A percentile compares a stretch with the other conserved stretches of the same genome.
Conservation (phyloP, 2,797 vertebrate species). For the Hoplostethus mediterraneus region DNA sequence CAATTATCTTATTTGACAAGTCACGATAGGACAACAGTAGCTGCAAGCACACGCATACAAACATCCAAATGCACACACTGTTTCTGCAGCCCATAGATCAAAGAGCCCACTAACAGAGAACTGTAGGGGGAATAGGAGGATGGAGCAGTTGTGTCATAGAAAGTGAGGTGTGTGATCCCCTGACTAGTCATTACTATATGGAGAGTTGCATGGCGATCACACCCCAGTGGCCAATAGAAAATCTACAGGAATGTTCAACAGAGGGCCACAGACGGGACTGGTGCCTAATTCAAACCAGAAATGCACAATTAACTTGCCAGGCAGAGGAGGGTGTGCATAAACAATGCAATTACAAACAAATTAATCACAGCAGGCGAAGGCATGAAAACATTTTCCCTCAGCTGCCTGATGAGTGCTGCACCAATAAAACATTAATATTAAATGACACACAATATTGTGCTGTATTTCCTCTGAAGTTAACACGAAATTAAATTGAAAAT, state of each 20-base stretch:
- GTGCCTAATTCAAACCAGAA: too few species aligned
- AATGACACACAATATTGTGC: too few species aligned
- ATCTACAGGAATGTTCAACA: background rate
- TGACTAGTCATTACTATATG: conserved; percentile 29
- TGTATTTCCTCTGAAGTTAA: too few species aligned
- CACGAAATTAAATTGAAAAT: too few species aligned
- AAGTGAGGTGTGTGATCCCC: conserved; percentile 5
- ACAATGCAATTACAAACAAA: too few species aligned
- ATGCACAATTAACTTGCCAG: too few species aligned
- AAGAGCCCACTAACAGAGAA: conserved; percentile 39
- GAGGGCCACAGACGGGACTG: too few species aligned
- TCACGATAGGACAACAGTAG: conserved; percentile 18
- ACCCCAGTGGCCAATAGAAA: background rate
- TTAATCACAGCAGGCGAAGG: too few species aligned
- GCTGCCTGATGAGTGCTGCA: too few species aligned
- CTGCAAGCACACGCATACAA: conserved; percentile 1
- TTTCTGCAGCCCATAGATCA: conserved; percentile 35
- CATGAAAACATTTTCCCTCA: too few species aligned
- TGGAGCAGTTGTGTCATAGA: conserved; percentile 6
- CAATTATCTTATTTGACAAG: conserved; percentile 22
- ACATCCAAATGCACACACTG: conserved; percentile 37
- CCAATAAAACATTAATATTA: too few species aligned
- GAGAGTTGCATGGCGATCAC: conserved; percentile 13
- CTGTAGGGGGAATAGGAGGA: background rate
- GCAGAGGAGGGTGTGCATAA: too few species aligned